Evolutionary conservation across 2,113 vertebrate species (phyloP).

Genomic region (Prietella phreatophila): DNA sequence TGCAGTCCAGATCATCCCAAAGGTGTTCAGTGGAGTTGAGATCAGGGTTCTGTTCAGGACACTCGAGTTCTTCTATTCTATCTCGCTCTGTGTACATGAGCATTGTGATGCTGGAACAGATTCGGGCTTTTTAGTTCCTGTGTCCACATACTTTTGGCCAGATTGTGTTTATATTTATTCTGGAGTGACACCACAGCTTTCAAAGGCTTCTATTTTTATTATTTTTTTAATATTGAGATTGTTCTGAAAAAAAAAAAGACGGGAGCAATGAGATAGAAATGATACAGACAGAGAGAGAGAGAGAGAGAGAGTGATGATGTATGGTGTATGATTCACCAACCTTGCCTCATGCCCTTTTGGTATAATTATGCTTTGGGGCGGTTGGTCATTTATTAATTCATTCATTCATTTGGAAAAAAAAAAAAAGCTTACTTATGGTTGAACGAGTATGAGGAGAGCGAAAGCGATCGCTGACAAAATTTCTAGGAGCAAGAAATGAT

Average conservation of each 20-base stretch:
- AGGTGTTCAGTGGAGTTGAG: too few species aligned
- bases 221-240: not conserved
- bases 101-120: too few species aligned
- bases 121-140: too few species aligned
- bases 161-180: not conserved
- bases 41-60: too few species aligned
- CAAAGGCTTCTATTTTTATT: not conserved
- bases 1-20: too few species aligned
- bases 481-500: not conserved
- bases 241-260: not conserved
- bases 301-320: not conserved
- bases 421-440: not conserved
- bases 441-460: not conserved
- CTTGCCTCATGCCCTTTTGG: not conserved
- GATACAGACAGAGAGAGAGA: not conserved
- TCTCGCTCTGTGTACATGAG: too few species aligned
- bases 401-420: not conserved
- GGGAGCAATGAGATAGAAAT: not conserved
- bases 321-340: constrained; percentile 2
- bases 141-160: not conserved
- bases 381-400: not conserved
- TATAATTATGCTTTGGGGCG: not conserved
- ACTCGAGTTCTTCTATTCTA: too few species aligned
- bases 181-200: not conserved
- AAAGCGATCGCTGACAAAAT: not conserved